Percentiles rank a stretch among this genome's conserved stretches.
These are phyloP conservation scores for Drosophila pallidifrons DNA, from an alignment of 1,140 invertebrate genomes.

Conservation along the genomic window DNA sequence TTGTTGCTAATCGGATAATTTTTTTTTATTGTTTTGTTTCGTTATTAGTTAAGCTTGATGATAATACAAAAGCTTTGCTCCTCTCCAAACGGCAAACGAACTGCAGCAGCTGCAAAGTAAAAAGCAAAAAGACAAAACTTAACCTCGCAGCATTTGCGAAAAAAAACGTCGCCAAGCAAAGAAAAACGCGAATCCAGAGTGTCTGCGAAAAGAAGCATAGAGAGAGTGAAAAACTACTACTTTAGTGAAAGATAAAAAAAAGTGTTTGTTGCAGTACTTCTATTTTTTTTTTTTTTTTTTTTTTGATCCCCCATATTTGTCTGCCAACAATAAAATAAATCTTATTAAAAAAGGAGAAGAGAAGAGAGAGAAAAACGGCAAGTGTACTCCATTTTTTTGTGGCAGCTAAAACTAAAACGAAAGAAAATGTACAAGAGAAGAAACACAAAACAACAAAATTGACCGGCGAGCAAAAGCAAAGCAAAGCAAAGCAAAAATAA, in stretches of 20 bases:
- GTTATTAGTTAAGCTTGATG: constrained; percentile 29
- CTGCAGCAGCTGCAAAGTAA: constrained; percentile 52
- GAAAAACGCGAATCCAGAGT: constrained; percentile 47
- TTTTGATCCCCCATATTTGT: constrained; percentile 16
- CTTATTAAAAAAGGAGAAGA: not conserved
- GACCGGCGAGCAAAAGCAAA: constrained; percentile 38
- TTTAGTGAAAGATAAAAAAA: constrained; percentile 60
- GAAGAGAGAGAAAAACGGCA: constrained; percentile 12
- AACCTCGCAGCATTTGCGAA: constrained; percentile 74
- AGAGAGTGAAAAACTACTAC: constrained; percentile 22
- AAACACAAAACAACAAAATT: constrained; percentile 33
- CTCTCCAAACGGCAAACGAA: constrained; percentile 41
- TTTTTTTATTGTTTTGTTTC: constrained; percentile 54
- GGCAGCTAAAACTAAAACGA: constrained; percentile 8
- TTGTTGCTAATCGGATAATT: constrained; percentile 40
- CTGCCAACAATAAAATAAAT: constrained; percentile 12
- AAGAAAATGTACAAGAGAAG: constrained; percentile 1
- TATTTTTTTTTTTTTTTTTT: constrained; percentile 42
- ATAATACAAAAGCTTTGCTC: constrained; percentile 15
- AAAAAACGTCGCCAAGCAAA: constrained; percentile 39
- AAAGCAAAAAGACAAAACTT: constrained; percentile 65
- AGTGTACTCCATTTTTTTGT: constrained; percentile 20
- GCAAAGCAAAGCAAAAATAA: constrained; percentile 21
- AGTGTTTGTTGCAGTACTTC: constrained; percentile 54
- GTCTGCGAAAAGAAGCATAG: constrained; percentile 36